phyloP scores from a whole-genome alignment of 2,113 vertebrate genomes.

The Sclerurus mexicanus region DNA sequence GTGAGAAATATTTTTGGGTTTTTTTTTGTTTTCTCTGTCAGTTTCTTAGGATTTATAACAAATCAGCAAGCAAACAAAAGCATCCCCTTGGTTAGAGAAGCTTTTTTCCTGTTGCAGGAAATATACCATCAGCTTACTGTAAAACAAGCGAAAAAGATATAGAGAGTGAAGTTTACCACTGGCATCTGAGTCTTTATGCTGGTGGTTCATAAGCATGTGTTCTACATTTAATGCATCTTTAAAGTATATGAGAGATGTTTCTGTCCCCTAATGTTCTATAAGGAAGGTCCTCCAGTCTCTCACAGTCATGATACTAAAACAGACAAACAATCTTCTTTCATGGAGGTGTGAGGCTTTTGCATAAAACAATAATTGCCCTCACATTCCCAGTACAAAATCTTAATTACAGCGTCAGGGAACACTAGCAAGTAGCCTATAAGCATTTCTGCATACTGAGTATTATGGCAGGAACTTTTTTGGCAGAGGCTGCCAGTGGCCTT shows the following conservation, averaged over 20 bases:
- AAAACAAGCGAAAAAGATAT: neutral
- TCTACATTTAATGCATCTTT: neutral
- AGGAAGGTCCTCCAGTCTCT: neutral
- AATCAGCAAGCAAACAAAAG: neutral
- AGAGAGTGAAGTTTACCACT: neutral
- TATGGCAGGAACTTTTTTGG: neutral
- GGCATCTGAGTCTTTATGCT: neutral
- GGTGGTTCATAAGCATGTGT: neutral
- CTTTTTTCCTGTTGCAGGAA: neutral
- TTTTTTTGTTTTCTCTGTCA: neutral
- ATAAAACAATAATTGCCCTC: neutral
- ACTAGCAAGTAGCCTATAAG: neutral
- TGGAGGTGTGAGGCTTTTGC: neutral
- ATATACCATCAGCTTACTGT: neutral
- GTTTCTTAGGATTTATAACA: neutral
- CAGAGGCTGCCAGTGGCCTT: neutral
- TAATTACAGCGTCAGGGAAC: neutral
- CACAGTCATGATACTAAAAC: neutral
- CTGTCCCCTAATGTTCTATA: neutral
- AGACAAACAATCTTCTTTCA: fast-evolving
- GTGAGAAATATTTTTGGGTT: neutral
- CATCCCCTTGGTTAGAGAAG: neutral
- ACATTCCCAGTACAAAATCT: neutral
- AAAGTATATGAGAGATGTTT: neutral
- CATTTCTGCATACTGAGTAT: neutral